A percentile compares a stretch with the other conserved stretches of the same genome.
phyloP scores from a whole-genome alignment of 2,797 vertebrate species.

The Eulemur mongoz region DNA sequence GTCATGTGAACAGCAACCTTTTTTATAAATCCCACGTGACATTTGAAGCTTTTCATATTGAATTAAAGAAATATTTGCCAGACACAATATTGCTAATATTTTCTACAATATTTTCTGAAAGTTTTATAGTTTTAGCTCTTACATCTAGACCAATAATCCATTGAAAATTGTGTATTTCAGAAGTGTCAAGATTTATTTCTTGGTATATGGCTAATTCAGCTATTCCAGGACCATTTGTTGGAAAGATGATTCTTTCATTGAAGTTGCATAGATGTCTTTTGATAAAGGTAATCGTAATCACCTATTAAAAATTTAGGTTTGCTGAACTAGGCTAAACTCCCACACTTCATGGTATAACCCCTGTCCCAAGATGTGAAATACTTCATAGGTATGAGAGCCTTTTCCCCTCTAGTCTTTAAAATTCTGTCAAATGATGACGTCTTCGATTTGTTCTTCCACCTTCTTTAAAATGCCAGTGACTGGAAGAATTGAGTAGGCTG shows the following conservation, averaged over 20 bases:
- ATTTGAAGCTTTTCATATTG: neutral
- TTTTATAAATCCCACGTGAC: neutral
- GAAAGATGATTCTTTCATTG: neutral
- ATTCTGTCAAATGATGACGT: neutral
- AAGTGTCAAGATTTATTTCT: neutral
- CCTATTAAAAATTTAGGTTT: neutral
- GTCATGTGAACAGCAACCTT: neutral
- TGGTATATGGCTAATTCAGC: neutral
- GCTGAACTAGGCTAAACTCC: neutral
- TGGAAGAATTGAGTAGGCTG: neutral
- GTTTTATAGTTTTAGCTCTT: neutral
- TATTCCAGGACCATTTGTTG: neutral
- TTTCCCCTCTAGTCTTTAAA: neutral
- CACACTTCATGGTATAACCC: neutral
- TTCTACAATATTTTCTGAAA: neutral
- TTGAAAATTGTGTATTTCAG: neutral
- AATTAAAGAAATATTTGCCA: constrained; percentile 1
- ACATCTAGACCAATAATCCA: neutral
- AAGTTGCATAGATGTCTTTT: neutral
- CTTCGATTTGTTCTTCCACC: neutral
- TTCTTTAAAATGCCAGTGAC: neutral
- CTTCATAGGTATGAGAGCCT: neutral
- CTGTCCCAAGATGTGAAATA: neutral
- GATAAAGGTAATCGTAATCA: neutral
- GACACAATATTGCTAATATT: neutral